phyloP scores from a whole-genome alignment of 2,888 invertebrate genomes.

The Phaonia tiefii region DNA sequence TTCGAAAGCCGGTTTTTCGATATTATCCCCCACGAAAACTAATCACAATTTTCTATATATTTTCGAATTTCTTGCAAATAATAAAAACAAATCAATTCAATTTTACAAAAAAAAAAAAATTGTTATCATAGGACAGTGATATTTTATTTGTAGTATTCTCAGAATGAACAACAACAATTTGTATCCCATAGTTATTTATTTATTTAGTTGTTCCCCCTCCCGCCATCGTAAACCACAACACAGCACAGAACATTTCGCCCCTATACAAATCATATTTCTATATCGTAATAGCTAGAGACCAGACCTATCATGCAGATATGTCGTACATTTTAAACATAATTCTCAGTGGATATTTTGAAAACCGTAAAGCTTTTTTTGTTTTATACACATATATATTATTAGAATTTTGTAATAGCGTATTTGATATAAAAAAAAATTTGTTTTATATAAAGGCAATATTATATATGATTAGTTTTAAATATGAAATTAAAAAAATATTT shows the following conservation, averaged over 20 bases:
- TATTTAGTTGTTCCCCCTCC: not conserved
- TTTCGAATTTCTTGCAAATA: too few relatives aligned
- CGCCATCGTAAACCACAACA: too few relatives aligned
- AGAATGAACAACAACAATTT: constrained; percentile 19
- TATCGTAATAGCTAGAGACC: too few relatives aligned
- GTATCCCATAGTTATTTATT: constrained; percentile 51
- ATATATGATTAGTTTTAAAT: constrained; percentile 33
- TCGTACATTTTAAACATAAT: constrained; percentile 37
- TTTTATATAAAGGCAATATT: constrained; percentile 39
- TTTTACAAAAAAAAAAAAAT: constrained; percentile 18
- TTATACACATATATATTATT: constrained; percentile 23
- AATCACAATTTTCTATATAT: too few relatives aligned
- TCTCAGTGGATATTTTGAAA: constrained; percentile 67
- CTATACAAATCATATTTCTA: too few relatives aligned
- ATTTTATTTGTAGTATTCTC: constrained; percentile 28
- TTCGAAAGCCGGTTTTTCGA: constrained; percentile 63
- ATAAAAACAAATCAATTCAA: too few relatives aligned
- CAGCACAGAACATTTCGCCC: too few relatives aligned
- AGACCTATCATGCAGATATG: not conserved
- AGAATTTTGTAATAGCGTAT: not conserved
- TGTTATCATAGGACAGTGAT: constrained; percentile 54
- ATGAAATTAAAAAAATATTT: constrained; percentile 19
- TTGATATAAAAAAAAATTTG: not conserved
- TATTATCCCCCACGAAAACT: constrained; percentile 15
- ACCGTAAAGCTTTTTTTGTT: constrained; percentile 60